A percentile compares a stretch with the other conserved stretches of the same genome.
Conservation (phyloP, 2,113 vertebrate genomes). For the Sphyrna mokarran region DNA sequence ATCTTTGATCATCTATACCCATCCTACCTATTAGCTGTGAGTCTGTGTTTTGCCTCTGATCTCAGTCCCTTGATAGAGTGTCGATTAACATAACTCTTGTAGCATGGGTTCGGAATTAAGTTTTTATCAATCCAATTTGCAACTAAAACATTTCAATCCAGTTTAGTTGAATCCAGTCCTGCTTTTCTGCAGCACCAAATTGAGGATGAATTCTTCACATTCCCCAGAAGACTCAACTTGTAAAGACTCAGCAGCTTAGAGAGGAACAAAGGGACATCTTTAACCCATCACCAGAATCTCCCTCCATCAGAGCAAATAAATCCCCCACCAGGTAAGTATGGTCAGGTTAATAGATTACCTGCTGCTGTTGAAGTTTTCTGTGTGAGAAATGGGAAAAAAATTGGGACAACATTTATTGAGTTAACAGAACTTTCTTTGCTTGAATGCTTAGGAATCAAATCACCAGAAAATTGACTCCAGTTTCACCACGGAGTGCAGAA, state of each 20-base stretch:
- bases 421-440: background rate
- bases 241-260: background rate
- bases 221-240: constrained; percentile 21
- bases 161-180: background rate
- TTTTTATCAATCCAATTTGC: background rate
- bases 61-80: background rate
- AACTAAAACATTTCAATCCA: background rate
- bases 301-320: background rate
- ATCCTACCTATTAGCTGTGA: background rate
- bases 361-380: background rate
- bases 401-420: background rate
- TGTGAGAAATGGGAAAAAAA: background rate
- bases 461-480: background rate
- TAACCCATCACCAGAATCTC: background rate
- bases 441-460: background rate
- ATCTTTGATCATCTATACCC: background rate
- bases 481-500: background rate
- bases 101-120: background rate
- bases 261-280: background rate
- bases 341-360: background rate
- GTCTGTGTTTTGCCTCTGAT: background rate
- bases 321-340: background rate
- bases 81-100: background rate
- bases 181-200: background rate
- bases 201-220: constrained; percentile 20